Percentiles rank a stretch among this genome's conserved stretches.
Conservation (phyloP, 2,888 invertebrate genomes). For the Protodeltote pygarga region DNA sequence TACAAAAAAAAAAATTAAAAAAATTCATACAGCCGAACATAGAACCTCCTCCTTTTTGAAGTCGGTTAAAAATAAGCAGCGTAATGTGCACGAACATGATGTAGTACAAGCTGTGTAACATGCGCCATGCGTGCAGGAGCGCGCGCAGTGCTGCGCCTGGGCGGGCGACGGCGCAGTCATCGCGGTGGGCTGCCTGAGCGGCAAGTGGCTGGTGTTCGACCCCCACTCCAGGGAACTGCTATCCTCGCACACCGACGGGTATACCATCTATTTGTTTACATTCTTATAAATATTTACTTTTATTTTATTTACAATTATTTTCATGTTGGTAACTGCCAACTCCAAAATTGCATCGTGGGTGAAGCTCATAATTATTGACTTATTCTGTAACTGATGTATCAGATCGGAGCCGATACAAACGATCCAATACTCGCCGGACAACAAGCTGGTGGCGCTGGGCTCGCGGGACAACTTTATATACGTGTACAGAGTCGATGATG, state of each 20-base stretch:
- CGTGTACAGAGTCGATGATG: slow-evolving; percentile 93
- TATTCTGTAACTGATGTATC: too few species aligned
- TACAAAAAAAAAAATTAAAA: too few species aligned
- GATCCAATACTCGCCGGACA: slow-evolving; percentile 93
- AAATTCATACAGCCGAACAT: too few species aligned
- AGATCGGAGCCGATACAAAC: slow-evolving; percentile 89
- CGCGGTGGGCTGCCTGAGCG: slow-evolving; percentile 92
- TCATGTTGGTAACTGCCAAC: too few species aligned
- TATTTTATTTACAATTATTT: too few species aligned
- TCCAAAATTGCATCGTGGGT: too few species aligned
- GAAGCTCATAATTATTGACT: too few species aligned
- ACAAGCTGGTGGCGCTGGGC: slow-evolving; percentile 92
- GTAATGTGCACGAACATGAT: too few species aligned
- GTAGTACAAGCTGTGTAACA: too few species aligned
- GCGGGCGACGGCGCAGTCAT: slow-evolving; percentile 92
- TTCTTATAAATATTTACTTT: too few species aligned
- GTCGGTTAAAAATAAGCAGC: too few species aligned
- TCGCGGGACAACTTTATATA: slow-evolving; percentile 96
- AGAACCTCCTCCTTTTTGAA: too few species aligned
- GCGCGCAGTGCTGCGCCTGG: slow-evolving; percentile 93
- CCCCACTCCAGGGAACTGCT: slow-evolving; percentile 91
- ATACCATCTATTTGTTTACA: not conserved
- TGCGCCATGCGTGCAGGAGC: slow-evolving; percentile 90
- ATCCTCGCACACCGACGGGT: slow-evolving; percentile 90
- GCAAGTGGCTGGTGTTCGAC: slow-evolving; percentile 94